Percentiles rank a stretch among this genome's conserved stretches.
These are phyloP conservation scores for Dinomys branickii DNA, from an alignment of 2,113 vertebrate species.

Conservation along the genomic window DNA sequence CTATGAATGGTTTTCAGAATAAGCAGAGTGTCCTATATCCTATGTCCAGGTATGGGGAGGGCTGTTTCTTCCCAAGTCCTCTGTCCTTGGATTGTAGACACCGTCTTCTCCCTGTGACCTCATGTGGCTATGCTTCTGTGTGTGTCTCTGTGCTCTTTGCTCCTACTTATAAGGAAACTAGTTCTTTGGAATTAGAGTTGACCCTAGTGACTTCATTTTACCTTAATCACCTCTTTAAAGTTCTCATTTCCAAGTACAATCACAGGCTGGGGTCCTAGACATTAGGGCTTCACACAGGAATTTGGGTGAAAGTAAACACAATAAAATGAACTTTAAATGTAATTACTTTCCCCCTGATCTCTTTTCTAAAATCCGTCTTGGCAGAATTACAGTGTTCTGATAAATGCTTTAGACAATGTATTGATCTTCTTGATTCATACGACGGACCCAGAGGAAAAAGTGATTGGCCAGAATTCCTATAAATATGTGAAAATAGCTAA, in stretches of 20 bases:
- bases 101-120: not conserved
- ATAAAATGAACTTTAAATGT: not conserved
- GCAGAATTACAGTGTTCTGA: not conserved
- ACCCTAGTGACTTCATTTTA: not conserved
- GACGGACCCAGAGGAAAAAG: not conserved
- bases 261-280: no score
- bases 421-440: not conserved
- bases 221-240: not conserved
- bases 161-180: not conserved
- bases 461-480: not conserved
- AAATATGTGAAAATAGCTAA: not conserved
- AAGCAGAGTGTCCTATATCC: not conserved
- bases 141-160: not conserved
- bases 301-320: fast-evolving
- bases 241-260: not conserved
- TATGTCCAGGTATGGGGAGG: not conserved
- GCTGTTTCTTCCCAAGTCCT: not conserved
- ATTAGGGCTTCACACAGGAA: not conserved
- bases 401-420: not conserved
- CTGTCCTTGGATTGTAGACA: fast-evolving
- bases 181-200: no score
- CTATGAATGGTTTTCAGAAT: not conserved
- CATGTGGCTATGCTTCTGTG: fast-evolving
- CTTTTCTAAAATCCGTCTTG: not conserved
- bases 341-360: fast-evolving